Percentiles rank a stretch among this genome's conserved stretches.
phyloP scores from a whole-genome alignment of 2,888 invertebrate species.

The Tetranychus piercei region DNA sequence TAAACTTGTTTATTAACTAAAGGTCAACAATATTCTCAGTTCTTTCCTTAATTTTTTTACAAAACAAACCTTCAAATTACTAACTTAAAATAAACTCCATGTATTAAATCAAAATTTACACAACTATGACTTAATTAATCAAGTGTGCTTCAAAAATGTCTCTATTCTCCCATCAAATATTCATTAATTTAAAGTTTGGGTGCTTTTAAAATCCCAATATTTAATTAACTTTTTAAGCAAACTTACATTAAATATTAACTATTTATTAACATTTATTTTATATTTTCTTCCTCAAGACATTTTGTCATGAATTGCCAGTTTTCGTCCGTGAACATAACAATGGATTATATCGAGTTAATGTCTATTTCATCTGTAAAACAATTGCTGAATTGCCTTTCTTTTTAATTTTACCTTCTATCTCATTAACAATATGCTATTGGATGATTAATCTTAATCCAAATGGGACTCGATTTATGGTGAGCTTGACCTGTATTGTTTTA shows the following conservation, averaged over 20 bases:
- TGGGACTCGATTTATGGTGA: background rate
- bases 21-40: background rate
- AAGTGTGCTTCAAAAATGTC: background rate
- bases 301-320: constrained; percentile 53
- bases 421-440: constrained; percentile 64
- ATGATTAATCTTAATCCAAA: constrained; percentile 41
- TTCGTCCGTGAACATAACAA: constrained; percentile 71
- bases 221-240: too few species aligned
- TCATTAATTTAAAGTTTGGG: too few species aligned
- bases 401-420: constrained; percentile 58
- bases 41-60: background rate
- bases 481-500: background rate
- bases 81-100: too few species aligned
- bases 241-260: too few species aligned
- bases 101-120: too few species aligned
- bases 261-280: background rate
- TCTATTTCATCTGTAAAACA: constrained; percentile 77
- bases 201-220: too few species aligned
- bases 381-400: constrained; percentile 67
- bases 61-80: too few species aligned
- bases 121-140: background rate
- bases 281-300: background rate
- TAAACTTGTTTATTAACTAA: background rate
- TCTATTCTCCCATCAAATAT: too few species aligned
- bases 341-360: constrained; percentile 73